Evolutionary conservation across 2,888 invertebrate genomes (phyloP), one percentile per base, ranked within the genome.

Genomic region (Macrosiphum euphorbiae): DNA sequence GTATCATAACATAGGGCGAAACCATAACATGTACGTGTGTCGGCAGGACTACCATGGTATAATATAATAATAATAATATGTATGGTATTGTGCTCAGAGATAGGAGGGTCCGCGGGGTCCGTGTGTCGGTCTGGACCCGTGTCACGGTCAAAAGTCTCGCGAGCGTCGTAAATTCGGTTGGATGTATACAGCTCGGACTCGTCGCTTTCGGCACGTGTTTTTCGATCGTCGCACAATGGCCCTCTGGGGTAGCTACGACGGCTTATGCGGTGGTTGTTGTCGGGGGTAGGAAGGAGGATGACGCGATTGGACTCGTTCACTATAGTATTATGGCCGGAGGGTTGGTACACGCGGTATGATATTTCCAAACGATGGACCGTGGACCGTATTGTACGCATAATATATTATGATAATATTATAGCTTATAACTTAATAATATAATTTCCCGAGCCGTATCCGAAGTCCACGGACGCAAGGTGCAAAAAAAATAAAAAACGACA

Each of bases 121-220:
- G 8, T 35, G 78, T 35, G 88, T 55, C 11, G 88, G 41, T 4
- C 35, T 7, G 35, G 78, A 78, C 78, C 78, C 13, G 35, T 78
- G 88, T 58, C 47, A 50, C 85, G 93, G 93, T 94, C 90, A 90
- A 86, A 94, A 90, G 90, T 94, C 94, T 94, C 94, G 7, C 26
- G 94, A 90, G 90, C 90, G 55, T 94, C 90, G 89, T 90, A 94
- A 94, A 94, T 94, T 86, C 86, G 67, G 50, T 52, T 20, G 88
- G 58, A 89, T 16, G n/a, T n/a, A 67, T 67, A 67, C 61, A 61
- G 28, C 28, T 44, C 28, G 61, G 11, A 61, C 89, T n/a, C n/a
- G 28, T 89, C 58, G 28, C 78, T 93, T 89, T 89, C 58, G 90
- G 93, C 84, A 47, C 89, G 50, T 86, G 85, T 90, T 86, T 50